Base-by-base conservation (phyloP, 1,140 invertebrate species). In the Diorhabda sublineata region DNA sequence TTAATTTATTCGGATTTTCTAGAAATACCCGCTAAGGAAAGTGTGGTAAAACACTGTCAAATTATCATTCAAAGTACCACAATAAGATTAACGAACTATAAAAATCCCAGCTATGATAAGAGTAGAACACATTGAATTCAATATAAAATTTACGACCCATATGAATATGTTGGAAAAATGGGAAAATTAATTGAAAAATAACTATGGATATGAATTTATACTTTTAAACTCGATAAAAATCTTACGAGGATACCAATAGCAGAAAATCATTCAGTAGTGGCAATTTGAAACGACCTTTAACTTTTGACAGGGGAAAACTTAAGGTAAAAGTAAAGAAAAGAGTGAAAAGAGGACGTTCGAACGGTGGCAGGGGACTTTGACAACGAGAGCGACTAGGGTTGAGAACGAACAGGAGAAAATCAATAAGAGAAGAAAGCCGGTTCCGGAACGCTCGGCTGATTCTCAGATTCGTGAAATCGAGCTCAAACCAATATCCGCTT, bases 391-490 rank as follows among this genome's bases (percentile, higher is more conserved):
- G 45, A 52, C 62, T 52, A 52, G 62, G 62, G 62, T 64, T 64
- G 62, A 64, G 62, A 64, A 64, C 52, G 62, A 64, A 64, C 62
- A 64, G 72, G 74, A 73, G 79, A 81, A 81, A 80, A 81, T 81
- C 80, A 81, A 81, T 81, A 81, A 80, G 77, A 77, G 78, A 81
- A 79, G 79, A 81, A 80, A 79, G 77, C 74, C 77, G 79, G 79
- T 81, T 81, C 79, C 80, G 80, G 80, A 81, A 81, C 80, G 80
- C 75, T 81, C 78, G 77, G 80, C 78, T 81, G 79, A 76, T 71
- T 78, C 77, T 80, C 80, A 81, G 80, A 81, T 81, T 81, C 80
- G 79, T 79, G 80, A 80, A 79, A 80, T 79, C 76, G 79, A 80
- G 80, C 78, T 77, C 77, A 69, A 76, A 76, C 77, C 77, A 77